phyloP scores from a whole-genome alignment of 2,797 vertebrate genomes.

The Eidolon dupreanum region DNA sequence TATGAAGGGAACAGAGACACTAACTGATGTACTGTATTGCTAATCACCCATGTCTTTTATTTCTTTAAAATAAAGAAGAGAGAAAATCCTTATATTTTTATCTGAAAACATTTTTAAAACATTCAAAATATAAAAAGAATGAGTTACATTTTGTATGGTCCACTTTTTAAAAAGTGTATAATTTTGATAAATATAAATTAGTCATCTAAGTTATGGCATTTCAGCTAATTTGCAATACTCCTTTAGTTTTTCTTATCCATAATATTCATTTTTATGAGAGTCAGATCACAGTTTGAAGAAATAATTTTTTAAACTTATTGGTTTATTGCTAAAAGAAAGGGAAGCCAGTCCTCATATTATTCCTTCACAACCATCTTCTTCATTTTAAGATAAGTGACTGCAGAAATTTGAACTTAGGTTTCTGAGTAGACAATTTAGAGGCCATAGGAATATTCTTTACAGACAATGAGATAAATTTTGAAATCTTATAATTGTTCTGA shows the following conservation, averaged over 20 bases:
- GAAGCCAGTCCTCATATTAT: background rate
- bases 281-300: background rate
- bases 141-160: background rate
- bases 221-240: background rate
- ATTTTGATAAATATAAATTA: background rate
- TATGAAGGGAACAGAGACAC: conserved; percentile 74
- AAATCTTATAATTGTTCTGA: background rate
- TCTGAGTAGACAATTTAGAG: background rate
- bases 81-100: background rate
- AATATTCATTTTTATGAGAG: background rate
- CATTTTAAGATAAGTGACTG: background rate
- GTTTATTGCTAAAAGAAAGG: background rate
- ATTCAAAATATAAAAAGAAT: background rate
- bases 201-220: background rate
- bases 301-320: background rate
- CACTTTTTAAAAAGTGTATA: background rate
- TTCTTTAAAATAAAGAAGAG: conserved; percentile 50
- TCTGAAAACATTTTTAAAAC: background rate
- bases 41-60: conserved; percentile 45
- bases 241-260: background rate
- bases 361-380: background rate
- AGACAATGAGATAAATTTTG: background rate
- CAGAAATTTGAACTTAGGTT: background rate
- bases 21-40: conserved; percentile 64
- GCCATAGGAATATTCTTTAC: background rate